phyloP scores from a whole-genome alignment of 2,888 invertebrate genomes.

The Rhagonycha lutea region DNA sequence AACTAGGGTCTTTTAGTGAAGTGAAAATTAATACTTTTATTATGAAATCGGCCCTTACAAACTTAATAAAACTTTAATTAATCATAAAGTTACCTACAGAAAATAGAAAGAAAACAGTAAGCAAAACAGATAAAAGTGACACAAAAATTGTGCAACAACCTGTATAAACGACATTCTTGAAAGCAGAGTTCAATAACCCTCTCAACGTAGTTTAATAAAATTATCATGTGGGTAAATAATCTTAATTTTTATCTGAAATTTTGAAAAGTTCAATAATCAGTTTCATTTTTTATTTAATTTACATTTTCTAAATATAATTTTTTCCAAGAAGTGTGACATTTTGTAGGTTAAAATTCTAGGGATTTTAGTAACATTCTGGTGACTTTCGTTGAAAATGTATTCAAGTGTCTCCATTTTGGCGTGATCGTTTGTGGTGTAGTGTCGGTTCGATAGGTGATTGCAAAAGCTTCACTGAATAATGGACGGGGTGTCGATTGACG shows the following conservation, averaged over 20 bases:
- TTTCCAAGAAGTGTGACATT: not conserved
- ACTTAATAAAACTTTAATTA: too few relatives aligned
- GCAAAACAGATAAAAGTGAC: too few relatives aligned
- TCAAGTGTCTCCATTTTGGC: not conserved
- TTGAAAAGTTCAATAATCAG: not conserved
- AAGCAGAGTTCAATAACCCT: not conserved
- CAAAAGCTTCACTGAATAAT: not conserved
- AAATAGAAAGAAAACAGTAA: too few relatives aligned
- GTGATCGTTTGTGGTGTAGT: not conserved
- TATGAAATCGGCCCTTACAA: too few relatives aligned
- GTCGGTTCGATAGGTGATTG: not conserved
- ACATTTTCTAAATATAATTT: not conserved
- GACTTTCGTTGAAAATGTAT: not conserved
- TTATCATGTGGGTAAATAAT: not conserved
- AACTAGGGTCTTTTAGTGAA: too few relatives aligned
- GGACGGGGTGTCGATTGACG: conserved; percentile 45
- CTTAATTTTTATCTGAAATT: not conserved
- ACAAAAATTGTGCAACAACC: not conserved
- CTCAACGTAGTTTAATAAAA: not conserved
- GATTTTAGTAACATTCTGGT: not conserved
- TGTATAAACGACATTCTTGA: not conserved
- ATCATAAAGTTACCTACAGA: too few relatives aligned
- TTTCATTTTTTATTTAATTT: not conserved
- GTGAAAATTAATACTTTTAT: too few relatives aligned
- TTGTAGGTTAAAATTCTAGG: not conserved